These are phyloP conservation scores for Acanthiza pusilla DNA, from an alignment of 2,797 vertebrate species.

Conservation along the genomic window DNA sequence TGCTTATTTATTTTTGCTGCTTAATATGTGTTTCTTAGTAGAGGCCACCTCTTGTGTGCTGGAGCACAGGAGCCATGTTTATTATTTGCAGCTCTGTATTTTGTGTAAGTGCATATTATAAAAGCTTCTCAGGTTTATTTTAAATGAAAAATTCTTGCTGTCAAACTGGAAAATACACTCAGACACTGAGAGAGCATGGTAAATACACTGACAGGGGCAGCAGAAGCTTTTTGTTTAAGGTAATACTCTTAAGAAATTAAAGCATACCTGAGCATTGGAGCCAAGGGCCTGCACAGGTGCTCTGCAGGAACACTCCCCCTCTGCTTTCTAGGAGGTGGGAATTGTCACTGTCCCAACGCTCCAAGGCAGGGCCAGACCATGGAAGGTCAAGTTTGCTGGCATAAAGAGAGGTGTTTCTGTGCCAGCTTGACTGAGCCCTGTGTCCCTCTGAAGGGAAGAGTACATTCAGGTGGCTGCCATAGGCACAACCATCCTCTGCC, in stretches of 20 bases:
- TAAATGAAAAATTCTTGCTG: neutral
- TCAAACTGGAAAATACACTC: neutral
- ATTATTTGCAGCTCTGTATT: neutral
- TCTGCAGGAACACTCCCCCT: accelerated
- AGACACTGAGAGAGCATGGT: neutral
- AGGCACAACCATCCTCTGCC: neutral
- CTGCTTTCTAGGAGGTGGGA: neutral
- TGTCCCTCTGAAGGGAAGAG: neutral
- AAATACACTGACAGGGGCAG: neutral
- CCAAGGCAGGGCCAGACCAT: neutral
- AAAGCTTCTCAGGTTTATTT: neutral
- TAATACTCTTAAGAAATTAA: neutral
- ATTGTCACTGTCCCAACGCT: neutral
- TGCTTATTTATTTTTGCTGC: neutral
- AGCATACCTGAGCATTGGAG: neutral
- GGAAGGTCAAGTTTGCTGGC: neutral
- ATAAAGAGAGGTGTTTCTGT: accelerated
- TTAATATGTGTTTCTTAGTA: neutral
- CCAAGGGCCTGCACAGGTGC: neutral
- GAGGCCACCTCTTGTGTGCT: too few species aligned
- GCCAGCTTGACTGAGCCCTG: neutral
- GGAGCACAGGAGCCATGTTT: neutral
- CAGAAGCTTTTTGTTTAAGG: neutral
- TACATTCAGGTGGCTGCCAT: accelerated
- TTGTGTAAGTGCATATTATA: neutral